Evolutionary conservation across 2,113 vertebrate genomes (phyloP), one percentile per base, ranked within the genome.

Genomic region (Phoxinus phoxinus): DNA sequence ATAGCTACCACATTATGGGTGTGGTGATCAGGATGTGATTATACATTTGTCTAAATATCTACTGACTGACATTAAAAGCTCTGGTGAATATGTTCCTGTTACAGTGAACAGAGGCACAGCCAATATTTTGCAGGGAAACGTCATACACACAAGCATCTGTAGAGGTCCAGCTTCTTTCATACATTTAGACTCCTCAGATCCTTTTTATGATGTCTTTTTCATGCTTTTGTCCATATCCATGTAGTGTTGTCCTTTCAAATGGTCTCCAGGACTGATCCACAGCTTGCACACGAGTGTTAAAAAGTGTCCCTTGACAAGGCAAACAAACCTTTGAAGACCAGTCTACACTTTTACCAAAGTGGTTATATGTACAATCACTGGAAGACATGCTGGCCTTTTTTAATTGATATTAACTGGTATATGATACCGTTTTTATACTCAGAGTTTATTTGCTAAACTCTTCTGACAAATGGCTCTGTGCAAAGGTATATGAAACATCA

Each of bases 401-500:
- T 11, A 72, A 79, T 84, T 51, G 48, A 44, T 63, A 77, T 58
- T 79, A 56, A 32, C 71, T 85, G 86, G 83, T 87, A 87, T 85
- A 87, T 85, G 83, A 87, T 87, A 87, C 86, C 86, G 53, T 67
- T 63, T 74, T 69, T 63, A 63, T 61, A 82, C 61, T 67, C 44
- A 67, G 75, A 87, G 82, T 81, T 84, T 56, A 80, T 77, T 53
- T 82, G 61, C 23, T 11, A 74, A 80, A 87, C 76, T 84, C 83
- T 73, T 84, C 44, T 51, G 69, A 79, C 27, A 46, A 84, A 87
- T 87, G 82, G 82, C 56, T 84, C 86, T 84, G 86, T 87, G 86
- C 86, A 87, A 87, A 87, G 3, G 41, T 80, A 73, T 53, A 71
- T 41, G 32, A 46, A 72, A 85, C 35, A 84, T 80, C 63, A 87